phyloP scores from a whole-genome alignment of 2,797 vertebrate genomes.

The Mus caroli region DNA sequence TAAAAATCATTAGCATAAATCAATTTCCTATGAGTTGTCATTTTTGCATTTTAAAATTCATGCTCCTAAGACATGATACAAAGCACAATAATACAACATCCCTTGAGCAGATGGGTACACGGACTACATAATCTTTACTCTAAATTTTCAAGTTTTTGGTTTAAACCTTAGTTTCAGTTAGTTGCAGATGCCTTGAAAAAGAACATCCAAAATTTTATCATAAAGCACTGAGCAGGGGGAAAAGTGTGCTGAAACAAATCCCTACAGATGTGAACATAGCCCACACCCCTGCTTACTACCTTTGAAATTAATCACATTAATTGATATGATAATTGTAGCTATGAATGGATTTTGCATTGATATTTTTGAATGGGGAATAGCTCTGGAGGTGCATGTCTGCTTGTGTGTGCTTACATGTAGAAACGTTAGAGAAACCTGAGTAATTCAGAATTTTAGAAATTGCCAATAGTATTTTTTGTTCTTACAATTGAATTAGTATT shows the following conservation, averaged over 20 bases:
- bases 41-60: conserved; percentile 72
- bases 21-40: conserved; percentile 76
- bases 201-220: neutral
- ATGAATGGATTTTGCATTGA: neutral
- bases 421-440: neutral
- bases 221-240: conserved; percentile 42
- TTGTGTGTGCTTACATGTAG: too few relatives aligned
- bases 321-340: conserved; percentile 33
- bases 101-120: neutral
- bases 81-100: neutral
- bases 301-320: conserved; percentile 20
- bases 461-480: neutral
- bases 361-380: neutral
- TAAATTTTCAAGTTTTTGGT: neutral
- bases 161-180: conserved; percentile 14
- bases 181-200: conserved; percentile 11
- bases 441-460: neutral
- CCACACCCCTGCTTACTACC: neutral
- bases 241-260: conserved; percentile 25
- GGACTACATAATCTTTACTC: conserved; percentile 10
- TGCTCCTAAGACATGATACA: conserved; percentile 66
- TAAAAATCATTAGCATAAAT: conserved; percentile 81
- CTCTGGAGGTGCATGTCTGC: neutral
- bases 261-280: neutral
- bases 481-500: too few relatives aligned